These are phyloP conservation scores for Trididemnum miniatum DNA, from an alignment of 23 tunicate genomes.

Conservation along the genomic window DNA sequence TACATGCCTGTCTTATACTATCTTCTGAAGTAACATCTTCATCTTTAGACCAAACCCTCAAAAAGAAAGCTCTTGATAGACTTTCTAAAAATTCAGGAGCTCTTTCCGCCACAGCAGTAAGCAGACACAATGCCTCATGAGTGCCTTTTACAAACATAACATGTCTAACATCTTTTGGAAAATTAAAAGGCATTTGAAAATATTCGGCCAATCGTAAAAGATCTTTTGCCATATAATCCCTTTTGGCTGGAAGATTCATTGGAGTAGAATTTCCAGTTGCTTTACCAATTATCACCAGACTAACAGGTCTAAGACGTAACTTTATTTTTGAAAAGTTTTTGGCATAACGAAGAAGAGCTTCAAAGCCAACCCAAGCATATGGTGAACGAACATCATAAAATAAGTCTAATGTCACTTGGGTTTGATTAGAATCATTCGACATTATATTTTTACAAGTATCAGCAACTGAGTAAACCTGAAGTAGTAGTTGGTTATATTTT, in stretches of 20 bases:
- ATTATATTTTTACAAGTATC: no score
- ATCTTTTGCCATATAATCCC: conserved; percentile 73
- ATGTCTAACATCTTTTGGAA: conserved; percentile 49
- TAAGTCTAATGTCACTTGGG: conserved; percentile 29
- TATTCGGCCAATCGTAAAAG: conserved; percentile 59
- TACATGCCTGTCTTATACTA: conserved; percentile 60
- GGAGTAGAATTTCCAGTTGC: conserved; percentile 81
- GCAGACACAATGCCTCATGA: conserved; percentile 52
- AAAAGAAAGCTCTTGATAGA: conserved; percentile 48
- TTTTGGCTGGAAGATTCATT: conserved; percentile 70
- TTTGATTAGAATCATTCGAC: neutral
- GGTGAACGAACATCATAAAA: conserved; percentile 79
- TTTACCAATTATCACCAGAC: conserved; percentile 63
- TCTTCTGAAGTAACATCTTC: conserved; percentile 48
- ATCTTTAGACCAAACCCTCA: conserved; percentile 59
- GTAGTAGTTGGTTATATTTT: no score
- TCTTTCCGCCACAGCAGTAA: conserved; percentile 47
- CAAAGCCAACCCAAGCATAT: conserved; percentile 60
- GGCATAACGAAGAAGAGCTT: conserved; percentile 40
- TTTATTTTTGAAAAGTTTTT: conserved; percentile 49
- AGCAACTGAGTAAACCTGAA: no score
- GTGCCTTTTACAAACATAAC: conserved; percentile 84
- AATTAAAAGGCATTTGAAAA: conserved; percentile 54
- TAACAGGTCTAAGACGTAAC: conserved; percentile 67
- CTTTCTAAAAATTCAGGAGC: conserved; percentile 58